Evolutionary conservation across 2,797 vertebrate genomes (phyloP), one percentile per base, ranked within the genome.

Genomic region (Myripristis murdjan): DNA sequence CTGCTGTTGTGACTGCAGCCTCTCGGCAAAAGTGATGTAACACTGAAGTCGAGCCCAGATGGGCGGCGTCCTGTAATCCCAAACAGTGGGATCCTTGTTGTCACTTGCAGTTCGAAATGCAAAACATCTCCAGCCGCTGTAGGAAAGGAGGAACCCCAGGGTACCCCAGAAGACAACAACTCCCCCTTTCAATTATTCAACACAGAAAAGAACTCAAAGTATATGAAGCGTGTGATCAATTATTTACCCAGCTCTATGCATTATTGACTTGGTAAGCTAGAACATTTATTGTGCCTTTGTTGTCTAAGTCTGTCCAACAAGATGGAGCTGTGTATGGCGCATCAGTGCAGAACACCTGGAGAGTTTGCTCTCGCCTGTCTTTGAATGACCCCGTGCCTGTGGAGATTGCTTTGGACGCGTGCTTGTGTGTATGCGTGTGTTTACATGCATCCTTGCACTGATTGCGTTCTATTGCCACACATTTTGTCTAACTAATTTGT

Each of bases 161-260:
- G 61, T 61, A 53, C 49, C 39, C 57, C 69, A 64, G 64, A 82
- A 85, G 71, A 72, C 62, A 76, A 85, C 78, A 86, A 82, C 60
- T 52, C 39, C 62, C 44, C 20, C 43, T 51, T 69, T 91, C 56
- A 86, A 87, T 90, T 83, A 90, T 92, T 90, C 69, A 92, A 82
- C 52, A 71, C 73, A 82, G 57, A 62, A 59, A 75, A 74, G 47
- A 84, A 86, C 44, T 77, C 66, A 67, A 79, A 81, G 67, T 84
- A 77, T 85, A 87, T 73, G 68, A 82, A 81, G 57, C 39, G 23
- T 56, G 56, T 58, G 37, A 91, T 93, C 48, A 86, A 92, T 91
- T 89, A 93, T 92, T 91, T 63, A 93, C 46, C 62, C 18, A 3
- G 20, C 48, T 31, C 41, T 39, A 79, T 92, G 70, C 66, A 89